These are phyloP conservation scores for Scolopax rusticola DNA, from an alignment of 2,797 vertebrate genomes.

Conservation along the genomic window DNA sequence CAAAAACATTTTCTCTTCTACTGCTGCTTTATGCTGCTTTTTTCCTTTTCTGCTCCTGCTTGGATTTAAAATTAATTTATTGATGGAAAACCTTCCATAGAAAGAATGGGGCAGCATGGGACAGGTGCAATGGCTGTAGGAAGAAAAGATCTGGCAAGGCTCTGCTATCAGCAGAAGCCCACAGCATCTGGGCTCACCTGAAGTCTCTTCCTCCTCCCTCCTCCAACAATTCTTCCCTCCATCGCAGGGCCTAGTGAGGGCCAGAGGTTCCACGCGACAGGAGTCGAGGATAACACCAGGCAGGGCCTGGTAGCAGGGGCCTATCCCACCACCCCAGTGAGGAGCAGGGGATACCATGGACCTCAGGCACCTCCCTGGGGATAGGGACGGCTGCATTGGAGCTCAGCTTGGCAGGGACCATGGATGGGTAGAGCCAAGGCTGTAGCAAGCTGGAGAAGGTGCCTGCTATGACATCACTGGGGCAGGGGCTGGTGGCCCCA, in stretches of 20 bases:
- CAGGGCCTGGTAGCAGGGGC: not conserved
- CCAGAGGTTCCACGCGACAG: not conserved
- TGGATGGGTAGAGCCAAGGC: not conserved
- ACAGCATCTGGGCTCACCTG: not conserved
- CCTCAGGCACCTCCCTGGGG: accelerated
- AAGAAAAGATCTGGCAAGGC: not conserved
- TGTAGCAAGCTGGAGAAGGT: not conserved
- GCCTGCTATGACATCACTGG: not conserved
- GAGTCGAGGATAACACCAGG: not conserved
- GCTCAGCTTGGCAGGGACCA: not conserved
- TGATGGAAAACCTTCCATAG: not conserved
- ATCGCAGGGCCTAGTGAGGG: accelerated
- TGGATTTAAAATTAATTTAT: not conserved
- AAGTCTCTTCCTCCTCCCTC: not conserved
- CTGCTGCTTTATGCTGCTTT: not conserved
- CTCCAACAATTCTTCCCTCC: not conserved
- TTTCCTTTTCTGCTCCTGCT: not conserved
- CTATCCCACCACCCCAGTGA: not conserved
- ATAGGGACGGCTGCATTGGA: not conserved
- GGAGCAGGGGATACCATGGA: not conserved
- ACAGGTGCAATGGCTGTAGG: accelerated
- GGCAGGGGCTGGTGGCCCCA: not conserved
- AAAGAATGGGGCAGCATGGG: not conserved
- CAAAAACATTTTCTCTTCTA: not conserved
- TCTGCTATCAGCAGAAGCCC: not conserved